Percentiles rank a stretch among this genome's conserved stretches.
These are phyloP conservation scores for Propithecus coquereli DNA, from an alignment of 2,113 vertebrate species.

Conservation along the genomic window DNA sequence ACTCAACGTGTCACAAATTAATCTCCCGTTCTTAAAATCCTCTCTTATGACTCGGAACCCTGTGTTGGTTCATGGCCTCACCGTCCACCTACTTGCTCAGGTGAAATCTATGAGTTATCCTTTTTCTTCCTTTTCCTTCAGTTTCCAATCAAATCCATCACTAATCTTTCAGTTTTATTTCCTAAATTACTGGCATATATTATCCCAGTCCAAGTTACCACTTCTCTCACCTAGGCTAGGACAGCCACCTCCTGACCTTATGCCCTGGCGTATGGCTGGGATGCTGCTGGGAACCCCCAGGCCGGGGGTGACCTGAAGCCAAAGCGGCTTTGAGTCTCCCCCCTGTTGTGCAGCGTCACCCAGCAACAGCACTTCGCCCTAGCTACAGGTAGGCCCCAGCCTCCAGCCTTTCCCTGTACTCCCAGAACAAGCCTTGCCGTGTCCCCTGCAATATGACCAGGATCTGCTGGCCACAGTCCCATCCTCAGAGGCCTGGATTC, in stretches of 20 bases:
- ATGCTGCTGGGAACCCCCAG: background rate
- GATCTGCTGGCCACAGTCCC: too few species aligned
- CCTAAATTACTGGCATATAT: background rate
- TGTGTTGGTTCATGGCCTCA: background rate
- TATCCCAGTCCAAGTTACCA: background rate
- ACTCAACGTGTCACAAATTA: background rate
- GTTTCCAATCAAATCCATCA: background rate
- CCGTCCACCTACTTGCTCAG: background rate
- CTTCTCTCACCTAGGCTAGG: background rate
- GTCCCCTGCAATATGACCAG: too few species aligned
- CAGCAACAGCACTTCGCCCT: background rate
- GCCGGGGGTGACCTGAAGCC: too few species aligned
- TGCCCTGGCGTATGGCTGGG: background rate
- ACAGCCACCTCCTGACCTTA: background rate
- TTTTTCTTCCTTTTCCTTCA: background rate
- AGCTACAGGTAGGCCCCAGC: background rate
- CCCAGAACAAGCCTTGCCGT: background rate
- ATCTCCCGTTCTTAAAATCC: background rate
- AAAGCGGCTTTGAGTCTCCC: background rate
- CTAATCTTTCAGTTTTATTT: background rate
- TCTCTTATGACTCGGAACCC: background rate
- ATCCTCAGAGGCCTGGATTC: background rate
- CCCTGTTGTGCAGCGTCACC: background rate
- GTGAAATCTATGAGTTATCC: background rate
- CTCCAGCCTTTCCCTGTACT: too few species aligned